These are phyloP conservation scores for Sarcophaga caerulescens DNA, from an alignment of 2,888 invertebrate genomes.

Conservation along the genomic window DNA sequence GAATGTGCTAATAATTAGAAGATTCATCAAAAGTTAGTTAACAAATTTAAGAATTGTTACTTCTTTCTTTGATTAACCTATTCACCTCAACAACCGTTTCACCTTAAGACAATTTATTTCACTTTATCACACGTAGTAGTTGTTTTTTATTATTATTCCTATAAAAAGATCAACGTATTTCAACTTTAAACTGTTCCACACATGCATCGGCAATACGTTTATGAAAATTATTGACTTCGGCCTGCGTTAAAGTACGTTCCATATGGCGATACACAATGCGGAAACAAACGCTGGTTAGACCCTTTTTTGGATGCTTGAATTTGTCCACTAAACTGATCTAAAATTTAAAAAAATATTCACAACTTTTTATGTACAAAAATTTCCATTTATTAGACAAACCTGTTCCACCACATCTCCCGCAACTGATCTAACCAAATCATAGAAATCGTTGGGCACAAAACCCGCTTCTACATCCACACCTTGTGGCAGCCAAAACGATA, in stretches of 20 bases:
- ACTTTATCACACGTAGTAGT: slow-evolving; percentile 8
- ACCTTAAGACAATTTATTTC: background rate
- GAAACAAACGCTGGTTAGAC: slow-evolving; percentile 93
- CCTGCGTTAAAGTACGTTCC: slow-evolving; percentile 92
- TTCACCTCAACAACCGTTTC: too few species aligned
- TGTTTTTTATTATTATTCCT: background rate
- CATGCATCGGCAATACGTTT: slow-evolving; percentile 86
- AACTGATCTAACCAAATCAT: slow-evolving; percentile 93
- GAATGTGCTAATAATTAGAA: too few species aligned
- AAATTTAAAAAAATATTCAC: slow-evolving; percentile 64
- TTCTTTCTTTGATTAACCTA: too few species aligned
- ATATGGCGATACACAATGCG: slow-evolving; percentile 95
- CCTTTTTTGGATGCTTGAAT: slow-evolving; percentile 92
- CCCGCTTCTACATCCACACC: slow-evolving; percentile 82
- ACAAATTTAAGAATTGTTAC: too few species aligned
- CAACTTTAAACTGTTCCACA: slow-evolving; percentile 77
- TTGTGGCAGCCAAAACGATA: slow-evolving; percentile 97
- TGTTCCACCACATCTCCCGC: slow-evolving; percentile 98
- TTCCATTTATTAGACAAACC: slow-evolving; percentile 76
- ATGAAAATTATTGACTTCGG: slow-evolving; percentile 94
- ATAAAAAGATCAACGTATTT: slow-evolving; percentile 76
- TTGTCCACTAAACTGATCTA: slow-evolving; percentile 92
- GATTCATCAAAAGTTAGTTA: too few species aligned
- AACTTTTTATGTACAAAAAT: slow-evolving; percentile 25
- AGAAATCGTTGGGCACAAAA: slow-evolving; percentile 92